A percentile compares a stretch with the other conserved stretches of the same genome.
Conservation (phyloP, 2,888 invertebrate genomes). For the Sphinx pinastri region DNA sequence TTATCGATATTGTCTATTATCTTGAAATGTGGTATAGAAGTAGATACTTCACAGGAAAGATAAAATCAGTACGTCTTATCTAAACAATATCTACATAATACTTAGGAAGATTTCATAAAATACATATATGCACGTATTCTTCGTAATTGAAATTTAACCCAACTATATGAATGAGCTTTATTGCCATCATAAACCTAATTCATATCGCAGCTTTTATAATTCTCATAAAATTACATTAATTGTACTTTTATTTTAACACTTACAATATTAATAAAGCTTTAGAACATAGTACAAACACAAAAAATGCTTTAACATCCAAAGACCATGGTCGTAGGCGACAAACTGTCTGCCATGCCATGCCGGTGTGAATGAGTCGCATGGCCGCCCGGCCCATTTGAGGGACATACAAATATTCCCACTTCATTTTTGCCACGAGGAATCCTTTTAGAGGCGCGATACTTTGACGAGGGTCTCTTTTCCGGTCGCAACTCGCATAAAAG, state of each 20-base stretch:
- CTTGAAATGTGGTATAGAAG: conserved; percentile 71
- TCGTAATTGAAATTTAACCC: too few species aligned
- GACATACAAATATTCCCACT: conserved; percentile 61
- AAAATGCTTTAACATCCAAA: too few species aligned
- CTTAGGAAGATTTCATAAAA: conserved; percentile 8
- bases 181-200: too few species aligned
- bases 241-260: too few species aligned
- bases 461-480: conserved; percentile 79
- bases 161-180: too few species aligned
- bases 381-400: conserved; percentile 50
- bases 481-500: conserved; percentile 66
- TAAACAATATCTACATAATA: conserved; percentile 52
- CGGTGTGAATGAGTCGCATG: conserved; percentile 43
- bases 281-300: too few species aligned
- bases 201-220: too few species aligned
- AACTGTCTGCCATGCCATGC: conserved; percentile 64
- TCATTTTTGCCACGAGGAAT: conserved; percentile 72
- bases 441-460: conserved; percentile 69
- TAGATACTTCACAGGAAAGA: conserved; percentile 70
- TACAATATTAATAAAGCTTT: conserved; percentile 3
- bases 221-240: too few species aligned
- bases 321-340: conserved; percentile 67
- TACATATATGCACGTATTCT: background rate
- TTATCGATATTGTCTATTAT: conserved; percentile 78
- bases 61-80: conserved; percentile 72